phyloP scores from a whole-genome alignment of 2,888 invertebrate species.

The Cryptosula pallasiana region DNA sequence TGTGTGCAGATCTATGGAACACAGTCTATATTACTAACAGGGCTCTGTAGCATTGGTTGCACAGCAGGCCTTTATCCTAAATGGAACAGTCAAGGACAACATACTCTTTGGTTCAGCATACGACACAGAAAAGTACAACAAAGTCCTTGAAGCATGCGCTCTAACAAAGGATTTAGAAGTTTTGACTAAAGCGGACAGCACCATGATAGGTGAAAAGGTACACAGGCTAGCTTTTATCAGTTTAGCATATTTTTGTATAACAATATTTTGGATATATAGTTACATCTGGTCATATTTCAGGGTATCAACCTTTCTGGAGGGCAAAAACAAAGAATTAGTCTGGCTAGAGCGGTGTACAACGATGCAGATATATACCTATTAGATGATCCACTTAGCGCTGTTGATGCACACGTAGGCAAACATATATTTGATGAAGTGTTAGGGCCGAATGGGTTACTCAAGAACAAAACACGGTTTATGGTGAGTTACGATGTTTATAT shows the following conservation, averaged over 20 bases:
- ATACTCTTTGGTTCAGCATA: conserved; percentile 27
- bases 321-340: conserved; percentile 36
- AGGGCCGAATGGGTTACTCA: conserved; percentile 63
- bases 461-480: conserved; percentile 47
- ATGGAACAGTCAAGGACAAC: conserved; percentile 26
- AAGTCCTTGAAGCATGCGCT: conserved; percentile 30
- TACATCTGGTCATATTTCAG: conserved; percentile 35
- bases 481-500: conserved; percentile 2
- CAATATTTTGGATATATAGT: too few relatives aligned
- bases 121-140: conserved; percentile 24
- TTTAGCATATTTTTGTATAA: too few relatives aligned
- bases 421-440: conserved; percentile 93
- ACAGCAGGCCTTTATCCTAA: conserved; percentile 28
- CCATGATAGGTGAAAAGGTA: conserved; percentile 34
- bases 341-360: conserved; percentile 52
- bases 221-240: not conserved
- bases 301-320: conserved; percentile 50
- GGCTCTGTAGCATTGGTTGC: conserved; percentile 27
- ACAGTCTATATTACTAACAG: conserved; percentile 1
- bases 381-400: conserved; percentile 91
- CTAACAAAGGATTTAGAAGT: conserved; percentile 29
- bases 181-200: conserved; percentile 30
- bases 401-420: conserved; percentile 94
- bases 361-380: conserved; percentile 68
- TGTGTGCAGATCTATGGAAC: not conserved